Evolutionary conservation across 2,113 vertebrate genomes (phyloP), one percentile per base, ranked within the genome.

Genomic region (Falco punctatus): DNA sequence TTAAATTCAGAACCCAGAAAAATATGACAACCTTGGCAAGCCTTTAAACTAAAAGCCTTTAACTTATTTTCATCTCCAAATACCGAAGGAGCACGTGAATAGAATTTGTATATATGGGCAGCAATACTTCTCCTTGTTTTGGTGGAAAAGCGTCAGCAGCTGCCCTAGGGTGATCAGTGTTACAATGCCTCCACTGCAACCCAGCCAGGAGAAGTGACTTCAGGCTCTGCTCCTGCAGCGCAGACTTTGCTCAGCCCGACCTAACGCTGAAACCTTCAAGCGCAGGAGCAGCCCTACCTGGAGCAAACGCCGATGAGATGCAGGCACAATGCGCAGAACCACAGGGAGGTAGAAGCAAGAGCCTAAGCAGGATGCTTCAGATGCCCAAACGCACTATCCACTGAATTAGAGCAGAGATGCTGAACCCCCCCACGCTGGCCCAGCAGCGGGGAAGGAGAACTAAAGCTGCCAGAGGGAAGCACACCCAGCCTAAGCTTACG

Each of bases 201-300:
- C 27, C 3, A 1, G 55, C 30, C 15, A 0, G 23, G 51, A 86
- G 65, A 81, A 77, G 30, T 0, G 38, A 51, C n/a, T 42, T 5
- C 21, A 22, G 52, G 61, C 78, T 71, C 28, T n/a, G 66, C 55
- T 20, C 40, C 71, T 7, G 46, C 40, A 3, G 46, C 52, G 83
- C 66, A 26, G 64, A 24, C 59, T 10, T 24, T 1, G 11, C 67
- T 71, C 62, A 35, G 40, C 58, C 58, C 6, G 61, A 23, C 0
- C 0, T 8, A 51, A 11, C 0, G 0, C 35, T 9, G 61, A 15
- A 20, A 67, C 5, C 3, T 35, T 19, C 30, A 8, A 11, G 59
- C 46, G 4, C 28, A 48, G 55, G 42, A 83, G 72, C 67, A 81
- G 75, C 58, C 40, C 89, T 3, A 48, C 54, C 77, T 24, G 67